Evolutionary conservation across 2,888 invertebrate genomes (phyloP).

Genomic region (Limenitis camilla): DNA sequence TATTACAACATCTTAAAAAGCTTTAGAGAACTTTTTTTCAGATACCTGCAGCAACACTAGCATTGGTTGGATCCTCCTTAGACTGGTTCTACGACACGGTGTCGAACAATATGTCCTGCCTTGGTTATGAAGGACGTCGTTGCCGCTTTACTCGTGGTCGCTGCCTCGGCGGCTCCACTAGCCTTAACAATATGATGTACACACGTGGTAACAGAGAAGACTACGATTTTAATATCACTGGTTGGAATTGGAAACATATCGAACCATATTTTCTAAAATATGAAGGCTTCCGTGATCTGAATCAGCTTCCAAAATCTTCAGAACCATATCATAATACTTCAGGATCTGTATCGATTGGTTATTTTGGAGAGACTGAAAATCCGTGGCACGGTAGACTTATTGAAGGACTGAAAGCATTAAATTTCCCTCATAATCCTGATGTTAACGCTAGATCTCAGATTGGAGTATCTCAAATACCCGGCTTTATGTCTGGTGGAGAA

Average conservation of each 20-base stretch:
- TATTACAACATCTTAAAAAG: too few species aligned
- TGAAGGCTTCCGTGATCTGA: conserved; percentile 40
- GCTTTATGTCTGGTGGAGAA: conserved; percentile 40
- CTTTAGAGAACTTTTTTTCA: too few species aligned
- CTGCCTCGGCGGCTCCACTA: conserved; percentile 54
- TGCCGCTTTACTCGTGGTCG: conserved; percentile 48
- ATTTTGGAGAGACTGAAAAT: conserved; percentile 38
- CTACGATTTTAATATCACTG: conserved; percentile 37
- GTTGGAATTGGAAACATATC: conserved; percentile 48
- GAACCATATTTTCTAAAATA: conserved; percentile 47
- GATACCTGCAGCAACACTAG: conserved; percentile 37
- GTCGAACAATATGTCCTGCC: conserved; percentile 48
- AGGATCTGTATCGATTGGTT: conserved; percentile 39
- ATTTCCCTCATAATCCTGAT: conserved; percentile 43
- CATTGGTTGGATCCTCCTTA: conserved; percentile 33
- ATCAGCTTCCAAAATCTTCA: conserved; percentile 39
- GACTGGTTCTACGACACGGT: conserved; percentile 47
- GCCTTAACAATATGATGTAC: conserved; percentile 55
- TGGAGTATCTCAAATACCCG: conserved; percentile 39
- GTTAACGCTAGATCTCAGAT: conserved; percentile 46
- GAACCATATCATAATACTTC: conserved; percentile 44
- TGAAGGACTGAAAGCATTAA: conserved; percentile 32
- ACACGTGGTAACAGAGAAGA: conserved; percentile 45
- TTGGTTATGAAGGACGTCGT: conserved; percentile 31
- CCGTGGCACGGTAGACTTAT: conserved; percentile 43